These are phyloP conservation scores for Conus ventricosus DNA, from an alignment of 1,140 invertebrate species.

Conservation along the genomic window DNA sequence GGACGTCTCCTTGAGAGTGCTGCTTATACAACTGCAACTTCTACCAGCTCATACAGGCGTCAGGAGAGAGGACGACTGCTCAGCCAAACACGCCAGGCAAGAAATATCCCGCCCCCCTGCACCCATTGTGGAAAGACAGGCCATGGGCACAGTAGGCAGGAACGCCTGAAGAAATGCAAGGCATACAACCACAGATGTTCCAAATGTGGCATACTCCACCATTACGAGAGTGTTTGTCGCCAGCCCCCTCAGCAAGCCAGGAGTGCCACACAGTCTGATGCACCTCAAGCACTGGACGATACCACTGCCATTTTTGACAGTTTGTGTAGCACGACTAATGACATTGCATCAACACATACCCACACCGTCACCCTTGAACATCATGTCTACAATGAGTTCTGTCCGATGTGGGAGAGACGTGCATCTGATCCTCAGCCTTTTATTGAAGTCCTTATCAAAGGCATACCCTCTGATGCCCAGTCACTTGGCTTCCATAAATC, in stretches of 20 bases:
- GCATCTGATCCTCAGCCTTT: slow-evolving; percentile 46
- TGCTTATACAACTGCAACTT: background rate
- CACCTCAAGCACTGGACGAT: background rate
- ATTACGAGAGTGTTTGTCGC: slow-evolving; percentile 3
- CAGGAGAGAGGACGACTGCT: background rate
- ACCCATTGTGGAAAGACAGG: slow-evolving; percentile 1
- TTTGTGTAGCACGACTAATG: no score
- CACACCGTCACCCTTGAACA: slow-evolving; percentile 42
- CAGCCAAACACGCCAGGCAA: background rate
- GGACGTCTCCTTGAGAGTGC: background rate
- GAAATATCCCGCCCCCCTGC: background rate
- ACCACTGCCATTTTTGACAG: background rate
- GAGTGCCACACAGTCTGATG: background rate
- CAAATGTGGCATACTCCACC: background rate
- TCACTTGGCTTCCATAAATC: slow-evolving; percentile 25
- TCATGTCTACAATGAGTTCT: slow-evolving; percentile 45
- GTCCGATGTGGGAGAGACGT: slow-evolving; percentile 36
- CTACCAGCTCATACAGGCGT: slow-evolving; percentile 19
- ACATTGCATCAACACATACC: background rate
- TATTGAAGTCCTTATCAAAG: slow-evolving; percentile 30
- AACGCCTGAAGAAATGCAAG: slow-evolving; percentile 1
- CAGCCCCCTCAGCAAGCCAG: slow-evolving; percentile 21
- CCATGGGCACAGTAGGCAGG: background rate
- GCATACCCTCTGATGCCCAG: slow-evolving; percentile 29
- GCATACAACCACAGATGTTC: background rate